Conservation (phyloP, 2,888 invertebrate genomes). For the Tetheella fluctuosa region DNA sequence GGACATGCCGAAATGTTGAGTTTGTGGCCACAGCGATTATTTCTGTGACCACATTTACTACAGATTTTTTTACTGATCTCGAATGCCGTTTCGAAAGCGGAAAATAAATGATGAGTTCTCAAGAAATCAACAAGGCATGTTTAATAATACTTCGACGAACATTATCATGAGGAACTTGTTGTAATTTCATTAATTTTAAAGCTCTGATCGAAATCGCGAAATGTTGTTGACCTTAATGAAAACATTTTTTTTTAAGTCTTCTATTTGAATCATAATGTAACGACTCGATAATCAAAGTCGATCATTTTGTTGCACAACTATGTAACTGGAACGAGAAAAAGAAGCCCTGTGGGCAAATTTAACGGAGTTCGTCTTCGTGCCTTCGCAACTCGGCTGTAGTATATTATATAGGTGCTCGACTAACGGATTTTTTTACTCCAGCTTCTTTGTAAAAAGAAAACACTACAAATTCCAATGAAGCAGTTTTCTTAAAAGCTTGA, state of each 20-base stretch:
- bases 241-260: background rate
- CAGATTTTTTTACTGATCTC: background rate
- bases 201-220: background rate
- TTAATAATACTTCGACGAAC: background rate
- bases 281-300: constrained; percentile 40
- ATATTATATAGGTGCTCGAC: constrained; percentile 21
- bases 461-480: constrained; percentile 6
- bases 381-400: constrained; percentile 9
- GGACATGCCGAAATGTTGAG: constrained; percentile 15
- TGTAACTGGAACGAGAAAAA: constrained; percentile 29
- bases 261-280: constrained; percentile 15
- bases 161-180: background rate
- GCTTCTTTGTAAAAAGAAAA: constrained; percentile 10
- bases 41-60: background rate
- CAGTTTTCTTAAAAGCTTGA: constrained; percentile 6
- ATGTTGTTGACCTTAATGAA: background rate
- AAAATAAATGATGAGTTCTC: background rate
- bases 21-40: background rate
- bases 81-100: background rate
- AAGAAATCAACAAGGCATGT: background rate
- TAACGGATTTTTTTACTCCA: constrained; percentile 17
- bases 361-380: constrained; percentile 38
- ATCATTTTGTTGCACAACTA: constrained; percentile 43
- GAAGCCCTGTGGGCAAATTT: constrained; percentile 37
- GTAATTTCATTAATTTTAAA: background rate